Conservation (phyloP, 2,888 invertebrate species). For the Netelia melanura region DNA sequence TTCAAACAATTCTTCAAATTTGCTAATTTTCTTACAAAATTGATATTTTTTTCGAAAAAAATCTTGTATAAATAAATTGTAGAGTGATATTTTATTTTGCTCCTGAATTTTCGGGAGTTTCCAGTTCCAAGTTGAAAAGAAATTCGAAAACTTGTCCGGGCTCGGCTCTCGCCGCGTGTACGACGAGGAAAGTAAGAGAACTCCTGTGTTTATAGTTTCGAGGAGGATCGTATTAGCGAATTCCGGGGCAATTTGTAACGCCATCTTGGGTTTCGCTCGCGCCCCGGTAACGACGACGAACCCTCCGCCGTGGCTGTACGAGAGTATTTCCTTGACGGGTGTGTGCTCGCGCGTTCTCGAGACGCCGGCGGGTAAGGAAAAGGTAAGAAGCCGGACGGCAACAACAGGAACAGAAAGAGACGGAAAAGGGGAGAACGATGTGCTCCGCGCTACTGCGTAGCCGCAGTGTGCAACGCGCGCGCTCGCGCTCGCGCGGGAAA, state of each 20-base stretch:
- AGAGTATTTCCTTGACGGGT: conserved; percentile 31
- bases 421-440: conserved; percentile 39
- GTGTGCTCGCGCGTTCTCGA: conserved; percentile 35
- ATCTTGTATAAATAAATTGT: too few relatives aligned
- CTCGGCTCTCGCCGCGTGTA: background rate
- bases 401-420: conserved; percentile 50
- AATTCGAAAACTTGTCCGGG: background rate
- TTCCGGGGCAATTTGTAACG: conserved; percentile 79
- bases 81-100: too few relatives aligned
- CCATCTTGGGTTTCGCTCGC: conserved; percentile 73
- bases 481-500: conserved; percentile 68
- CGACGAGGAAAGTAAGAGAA: conserved; percentile 2
- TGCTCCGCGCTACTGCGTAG: conserved; percentile 56
- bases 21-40: too few relatives aligned
- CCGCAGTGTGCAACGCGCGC: conserved; percentile 57
- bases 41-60: too few relatives aligned
- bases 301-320: conserved; percentile 50
- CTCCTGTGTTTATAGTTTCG: conserved; percentile 10
- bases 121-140: background rate
- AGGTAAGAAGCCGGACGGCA: conserved; percentile 68
- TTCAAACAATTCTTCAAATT: too few relatives aligned
- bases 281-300: conserved; percentile 64
- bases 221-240: conserved; percentile 75
- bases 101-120: background rate
- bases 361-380: conserved; percentile 58